These are phyloP conservation scores for Desoria tigrina DNA, from an alignment of 2,888 invertebrate genomes.

Conservation along the genomic window DNA sequence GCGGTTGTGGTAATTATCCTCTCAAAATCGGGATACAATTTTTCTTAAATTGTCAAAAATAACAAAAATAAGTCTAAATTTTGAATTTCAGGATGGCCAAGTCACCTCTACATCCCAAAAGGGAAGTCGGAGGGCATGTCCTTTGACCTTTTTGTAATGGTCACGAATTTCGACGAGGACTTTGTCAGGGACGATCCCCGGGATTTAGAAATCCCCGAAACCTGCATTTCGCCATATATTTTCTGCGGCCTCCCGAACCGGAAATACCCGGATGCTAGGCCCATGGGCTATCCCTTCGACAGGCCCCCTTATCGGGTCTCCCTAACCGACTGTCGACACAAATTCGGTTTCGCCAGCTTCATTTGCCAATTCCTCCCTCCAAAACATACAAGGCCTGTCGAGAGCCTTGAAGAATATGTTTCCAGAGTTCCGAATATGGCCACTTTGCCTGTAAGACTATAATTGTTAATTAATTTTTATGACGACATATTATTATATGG, in stretches of 20 bases:
- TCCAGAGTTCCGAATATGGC: too few relatives aligned
- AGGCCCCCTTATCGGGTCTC: too few relatives aligned
- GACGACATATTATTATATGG: too few relatives aligned
- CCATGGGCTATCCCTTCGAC: too few relatives aligned
- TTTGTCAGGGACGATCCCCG: constrained; percentile 20
- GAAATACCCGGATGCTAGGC: constrained; percentile 32
- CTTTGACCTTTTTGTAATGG: constrained; percentile 44
- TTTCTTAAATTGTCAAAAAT: not conserved
- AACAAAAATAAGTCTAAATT: not conserved
- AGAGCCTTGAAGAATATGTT: too few relatives aligned
- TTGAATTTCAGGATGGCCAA: constrained; percentile 71
- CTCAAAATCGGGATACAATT: not conserved
- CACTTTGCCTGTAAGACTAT: too few relatives aligned
- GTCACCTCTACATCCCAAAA: constrained; percentile 76
- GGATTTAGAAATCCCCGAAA: constrained; percentile 21
- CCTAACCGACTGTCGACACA: too few relatives aligned
- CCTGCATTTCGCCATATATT: constrained; percentile 29
- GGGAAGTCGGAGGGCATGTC: constrained; percentile 65
- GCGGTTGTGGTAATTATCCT: constrained; percentile 30
- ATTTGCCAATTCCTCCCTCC: too few relatives aligned
- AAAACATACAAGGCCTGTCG: too few relatives aligned
- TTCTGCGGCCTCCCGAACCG: constrained; percentile 35
- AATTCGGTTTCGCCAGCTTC: too few relatives aligned
- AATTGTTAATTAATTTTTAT: too few relatives aligned
- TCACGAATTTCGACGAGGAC: constrained; percentile 43